Evolutionary conservation across 2,797 vertebrate genomes (phyloP), one percentile per base, ranked within the genome.

Genomic region (Enoplosus armatus): DNA sequence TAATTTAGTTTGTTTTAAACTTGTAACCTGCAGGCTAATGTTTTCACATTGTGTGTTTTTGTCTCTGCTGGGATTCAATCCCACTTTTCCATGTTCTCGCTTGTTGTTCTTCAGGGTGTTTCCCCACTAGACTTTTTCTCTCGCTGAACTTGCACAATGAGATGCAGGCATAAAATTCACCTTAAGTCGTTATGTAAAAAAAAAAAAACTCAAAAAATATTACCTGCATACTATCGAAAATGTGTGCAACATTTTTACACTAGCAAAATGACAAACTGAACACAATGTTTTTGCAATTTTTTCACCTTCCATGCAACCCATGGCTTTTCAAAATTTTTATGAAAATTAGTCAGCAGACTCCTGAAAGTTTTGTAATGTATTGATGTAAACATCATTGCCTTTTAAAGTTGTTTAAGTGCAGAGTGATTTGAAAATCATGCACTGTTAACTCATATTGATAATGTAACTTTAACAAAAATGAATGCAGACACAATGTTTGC

Each of bases 41-140:
- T 9, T n/a, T 68, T 79, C 50, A 53, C 39, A 41, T 70, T 61
- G 27, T 39, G 54, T 48, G 22, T 37, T 41, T 68, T 26, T 5
- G 56, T 48, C 45, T 68, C 67, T 60, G 51, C 63, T 59, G 77
- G 73, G 77, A 69, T 48, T 51, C 33, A 29, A 1, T 39, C 50
- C 35, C 63, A 45, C 51, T 58, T 66, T 66, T 50, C 26, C 9
- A 27, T 29, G 35, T 43, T 51, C 31, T 64, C 22, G 7, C 56
- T 33, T 65, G 47, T 58, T 51, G 48, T 53, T 77, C 68, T 45
- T 43, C 35, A 1, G 20, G 31, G 5, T 35, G 62, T 61, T 65
- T 69, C 29, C n/a, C 45, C 67, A 20, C 11, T 10, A 51, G 48
- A 35, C 39, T 11, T 26, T 61, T 22, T 35, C 64, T 48, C 39